These are phyloP conservation scores for Alcedo atthis DNA, from an alignment of 2,797 vertebrate genomes.

Conservation along the genomic window DNA sequence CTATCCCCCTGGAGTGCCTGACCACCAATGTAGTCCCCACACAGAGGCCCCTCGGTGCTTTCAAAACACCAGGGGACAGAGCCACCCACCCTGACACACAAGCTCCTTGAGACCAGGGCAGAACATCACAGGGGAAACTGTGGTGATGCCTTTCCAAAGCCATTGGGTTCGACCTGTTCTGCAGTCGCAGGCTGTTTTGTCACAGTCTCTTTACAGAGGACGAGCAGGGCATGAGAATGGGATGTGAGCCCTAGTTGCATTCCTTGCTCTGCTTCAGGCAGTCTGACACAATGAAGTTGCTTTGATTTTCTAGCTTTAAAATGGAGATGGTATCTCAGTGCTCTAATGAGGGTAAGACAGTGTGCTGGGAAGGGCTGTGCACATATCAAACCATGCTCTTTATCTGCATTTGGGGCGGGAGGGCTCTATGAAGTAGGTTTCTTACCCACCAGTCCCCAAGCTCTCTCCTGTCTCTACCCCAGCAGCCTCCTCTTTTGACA, in stretches of 20 bases:
- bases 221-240: neutral
- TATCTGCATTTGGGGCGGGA: neutral
- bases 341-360: neutral
- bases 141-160: neutral
- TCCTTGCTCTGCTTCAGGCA: neutral
- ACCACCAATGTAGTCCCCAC: fast-evolving
- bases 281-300: neutral
- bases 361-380: neutral
- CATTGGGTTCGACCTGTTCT: neutral
- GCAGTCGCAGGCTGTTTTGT: neutral
- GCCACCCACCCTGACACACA: neutral
- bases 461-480: fast-evolving
- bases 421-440: neutral
- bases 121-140: neutral
- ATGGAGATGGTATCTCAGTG: conserved; percentile 8
- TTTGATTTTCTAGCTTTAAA: conserved; percentile 11
- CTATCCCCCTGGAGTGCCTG: neutral
- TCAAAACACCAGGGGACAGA: neutral
- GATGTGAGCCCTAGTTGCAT: neutral
- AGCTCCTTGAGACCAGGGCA: neutral
- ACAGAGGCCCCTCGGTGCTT: neutral
- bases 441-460: neutral
- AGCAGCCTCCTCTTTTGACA: neutral
- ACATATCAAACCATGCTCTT: neutral
- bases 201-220: neutral